These are phyloP conservation scores for Fragum whitleyi DNA, from an alignment of 2,888 invertebrate genomes.

Conservation along the genomic window DNA sequence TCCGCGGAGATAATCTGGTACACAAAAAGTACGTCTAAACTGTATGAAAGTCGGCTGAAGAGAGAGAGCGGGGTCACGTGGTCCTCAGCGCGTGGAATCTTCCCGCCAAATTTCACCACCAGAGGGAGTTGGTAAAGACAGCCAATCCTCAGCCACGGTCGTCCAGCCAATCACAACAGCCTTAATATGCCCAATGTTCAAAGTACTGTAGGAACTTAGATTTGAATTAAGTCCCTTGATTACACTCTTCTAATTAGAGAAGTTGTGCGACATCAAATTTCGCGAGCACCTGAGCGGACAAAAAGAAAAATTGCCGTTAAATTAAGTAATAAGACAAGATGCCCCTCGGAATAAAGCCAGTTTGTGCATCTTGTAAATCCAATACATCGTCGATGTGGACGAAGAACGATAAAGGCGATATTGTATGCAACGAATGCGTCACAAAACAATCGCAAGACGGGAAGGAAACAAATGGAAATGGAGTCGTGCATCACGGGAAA, in stretches of 20 bases:
- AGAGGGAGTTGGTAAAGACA: too few relatives aligned
- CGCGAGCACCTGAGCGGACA: background rate
- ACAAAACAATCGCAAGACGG: constrained; percentile 82
- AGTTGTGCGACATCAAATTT: background rate
- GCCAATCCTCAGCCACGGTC: too few relatives aligned
- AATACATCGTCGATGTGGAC: constrained; percentile 89
- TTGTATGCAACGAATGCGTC: constrained; percentile 91
- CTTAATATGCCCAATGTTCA: too few relatives aligned
- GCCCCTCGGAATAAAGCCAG: constrained; percentile 81
- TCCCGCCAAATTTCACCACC: too few relatives aligned
- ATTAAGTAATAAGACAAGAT: constrained; percentile 52
- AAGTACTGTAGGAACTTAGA: background rate
- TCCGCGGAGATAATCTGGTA: too few relatives aligned
- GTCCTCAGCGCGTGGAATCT: too few relatives aligned
- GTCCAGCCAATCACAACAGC: too few relatives aligned
- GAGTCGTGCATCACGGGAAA: constrained; percentile 30
- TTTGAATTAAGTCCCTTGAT: constrained; percentile 15
- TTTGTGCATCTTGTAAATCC: constrained; percentile 76
- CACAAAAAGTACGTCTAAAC: too few relatives aligned
- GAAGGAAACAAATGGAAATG: constrained; percentile 68
- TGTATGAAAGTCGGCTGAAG: too few relatives aligned
- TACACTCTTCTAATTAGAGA: background rate
- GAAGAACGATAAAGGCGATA: constrained; percentile 90
- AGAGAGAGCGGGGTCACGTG: too few relatives aligned
- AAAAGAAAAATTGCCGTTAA: background rate